Evolutionary conservation across 2,113 vertebrate species (phyloP).

Genomic region (Agapornis roseicollis): DNA sequence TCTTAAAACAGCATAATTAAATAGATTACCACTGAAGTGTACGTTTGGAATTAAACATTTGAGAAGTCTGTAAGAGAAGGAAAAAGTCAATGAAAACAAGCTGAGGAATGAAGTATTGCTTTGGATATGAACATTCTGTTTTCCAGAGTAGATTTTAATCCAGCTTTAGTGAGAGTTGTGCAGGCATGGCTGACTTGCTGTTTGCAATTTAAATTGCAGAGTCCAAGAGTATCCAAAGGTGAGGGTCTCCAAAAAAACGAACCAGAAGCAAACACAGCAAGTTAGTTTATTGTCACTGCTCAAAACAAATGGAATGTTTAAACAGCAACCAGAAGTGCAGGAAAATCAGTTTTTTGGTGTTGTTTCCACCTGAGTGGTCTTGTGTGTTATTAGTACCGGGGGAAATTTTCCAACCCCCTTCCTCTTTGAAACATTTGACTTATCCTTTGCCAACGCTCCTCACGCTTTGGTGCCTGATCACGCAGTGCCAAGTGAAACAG

Average conservation of each 20-base stretch:
- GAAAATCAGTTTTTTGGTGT: neutral
- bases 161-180: neutral
- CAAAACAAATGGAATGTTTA: neutral
- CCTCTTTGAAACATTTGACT: rapidly evolving
- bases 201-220: neutral
- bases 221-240: neutral
- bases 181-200: neutral
- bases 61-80: neutral
- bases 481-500: neutral
- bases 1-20: neutral
- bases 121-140: neutral
- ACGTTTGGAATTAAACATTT: neutral
- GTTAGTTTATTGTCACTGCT: neutral
- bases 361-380: neutral
- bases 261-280: neutral
- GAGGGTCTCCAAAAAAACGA: neutral
- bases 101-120: neutral
- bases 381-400: rapidly evolving
- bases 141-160: neutral
- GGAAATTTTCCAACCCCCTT: neutral
- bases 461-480: rapidly evolving
- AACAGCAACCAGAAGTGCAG: neutral
- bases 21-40: neutral
- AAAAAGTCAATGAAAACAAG: neutral
- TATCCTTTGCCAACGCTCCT: neutral